These are phyloP conservation scores for Endomychus coccineus DNA, from an alignment of 2,888 invertebrate genomes.

Conservation along the genomic window DNA sequence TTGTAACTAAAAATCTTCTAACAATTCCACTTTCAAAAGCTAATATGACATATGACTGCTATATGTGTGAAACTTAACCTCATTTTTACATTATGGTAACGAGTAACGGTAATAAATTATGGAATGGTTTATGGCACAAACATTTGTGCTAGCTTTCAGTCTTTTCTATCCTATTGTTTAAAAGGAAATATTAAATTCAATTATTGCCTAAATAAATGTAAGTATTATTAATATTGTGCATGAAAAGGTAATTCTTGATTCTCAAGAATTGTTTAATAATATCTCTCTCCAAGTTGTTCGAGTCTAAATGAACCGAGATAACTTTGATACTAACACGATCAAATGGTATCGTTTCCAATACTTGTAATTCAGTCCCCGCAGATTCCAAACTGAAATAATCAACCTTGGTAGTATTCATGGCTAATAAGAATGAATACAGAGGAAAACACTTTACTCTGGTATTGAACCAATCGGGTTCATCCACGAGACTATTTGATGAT, in stretches of 20 bases:
- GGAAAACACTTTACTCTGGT: constrained; percentile 80
- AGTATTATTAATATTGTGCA: constrained; percentile 37
- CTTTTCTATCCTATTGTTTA: constrained; percentile 6
- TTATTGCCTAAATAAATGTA: constrained; percentile 29
- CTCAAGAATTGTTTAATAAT: constrained; percentile 40
- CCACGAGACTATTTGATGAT: constrained; percentile 48
- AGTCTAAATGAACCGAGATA: constrained; percentile 40
- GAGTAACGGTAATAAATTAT: too few relatives aligned
- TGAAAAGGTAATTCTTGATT: constrained; percentile 38
- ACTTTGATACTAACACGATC: constrained; percentile 44
- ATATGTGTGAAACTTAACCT: too few relatives aligned
- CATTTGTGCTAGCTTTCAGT: constrained; percentile 12
- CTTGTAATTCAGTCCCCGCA: constrained; percentile 47
- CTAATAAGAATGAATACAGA: constrained; percentile 70
- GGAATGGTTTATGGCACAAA: too few relatives aligned
- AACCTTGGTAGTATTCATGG: constrained; percentile 62
- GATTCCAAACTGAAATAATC: constrained; percentile 65
- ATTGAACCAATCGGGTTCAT: constrained; percentile 53
- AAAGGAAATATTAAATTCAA: background rate
- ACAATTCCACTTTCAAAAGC: too few relatives aligned
- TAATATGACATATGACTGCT: too few relatives aligned
- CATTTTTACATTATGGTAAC: too few relatives aligned
- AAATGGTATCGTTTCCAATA: constrained; percentile 54
- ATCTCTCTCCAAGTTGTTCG: constrained; percentile 35
- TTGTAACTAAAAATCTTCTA: too few relatives aligned